A percentile compares a stretch with the other conserved stretches of the same genome.
phyloP scores from a whole-genome alignment of 2,113 vertebrate genomes.

The Oreochromis niloticus region DNA sequence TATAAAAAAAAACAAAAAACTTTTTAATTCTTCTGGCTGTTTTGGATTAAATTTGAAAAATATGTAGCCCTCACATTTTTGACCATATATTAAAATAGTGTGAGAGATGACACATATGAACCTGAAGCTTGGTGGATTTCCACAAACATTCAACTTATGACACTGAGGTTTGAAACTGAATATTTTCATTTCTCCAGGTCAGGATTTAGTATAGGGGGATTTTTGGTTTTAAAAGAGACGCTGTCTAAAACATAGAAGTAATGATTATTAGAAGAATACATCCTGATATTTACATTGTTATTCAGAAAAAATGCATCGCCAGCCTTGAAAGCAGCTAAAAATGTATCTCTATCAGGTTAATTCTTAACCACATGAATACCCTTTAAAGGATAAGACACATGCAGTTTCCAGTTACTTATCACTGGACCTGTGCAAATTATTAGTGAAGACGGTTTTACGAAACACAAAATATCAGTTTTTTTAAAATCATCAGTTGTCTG shows the following conservation, averaged over 20 bases:
- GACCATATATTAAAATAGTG: neutral
- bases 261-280: neutral
- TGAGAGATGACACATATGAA: neutral
- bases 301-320: neutral
- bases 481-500: neutral
- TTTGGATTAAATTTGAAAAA: neutral
- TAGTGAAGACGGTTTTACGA: neutral
- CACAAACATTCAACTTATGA: neutral
- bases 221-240: neutral
- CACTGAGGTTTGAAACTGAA: neutral
- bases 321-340: neutral
- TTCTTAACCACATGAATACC: neutral
- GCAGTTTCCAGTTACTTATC: neutral
- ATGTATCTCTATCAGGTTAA: neutral
- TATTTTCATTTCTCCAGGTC: neutral
- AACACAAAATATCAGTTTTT: neutral
- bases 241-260: neutral
- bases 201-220: neutral
- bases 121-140: neutral
- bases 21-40: neutral
- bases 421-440: neutral
- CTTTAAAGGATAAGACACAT: neutral
- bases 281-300: neutral
- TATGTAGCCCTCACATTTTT: neutral
- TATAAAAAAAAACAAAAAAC: neutral